These are phyloP conservation scores for Rhinolophus sinicus DNA, from an alignment of 2,113 vertebrate genomes.

Conservation along the genomic window DNA sequence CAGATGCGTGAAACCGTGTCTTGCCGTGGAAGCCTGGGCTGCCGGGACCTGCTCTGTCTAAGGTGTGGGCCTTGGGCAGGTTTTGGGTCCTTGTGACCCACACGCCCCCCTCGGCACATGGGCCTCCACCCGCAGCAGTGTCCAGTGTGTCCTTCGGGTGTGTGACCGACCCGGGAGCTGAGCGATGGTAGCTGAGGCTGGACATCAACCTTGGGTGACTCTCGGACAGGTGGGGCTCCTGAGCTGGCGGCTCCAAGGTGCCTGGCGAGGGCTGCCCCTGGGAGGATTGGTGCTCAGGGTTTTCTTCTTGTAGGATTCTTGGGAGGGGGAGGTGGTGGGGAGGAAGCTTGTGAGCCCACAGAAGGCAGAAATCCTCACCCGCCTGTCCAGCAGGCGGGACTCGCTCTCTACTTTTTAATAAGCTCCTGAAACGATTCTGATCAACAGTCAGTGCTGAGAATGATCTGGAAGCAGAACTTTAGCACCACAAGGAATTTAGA, in stretches of 20 bases:
- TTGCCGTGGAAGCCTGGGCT: background rate
- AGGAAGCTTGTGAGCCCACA: background rate
- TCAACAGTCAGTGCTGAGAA: background rate
- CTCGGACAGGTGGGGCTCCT: background rate
- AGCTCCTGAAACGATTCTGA: background rate
- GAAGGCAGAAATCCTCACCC: background rate
- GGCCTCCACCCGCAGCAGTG: background rate
- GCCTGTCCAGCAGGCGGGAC: background rate
- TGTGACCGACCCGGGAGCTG: background rate
- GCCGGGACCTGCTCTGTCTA: background rate
- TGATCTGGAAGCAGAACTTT: background rate
- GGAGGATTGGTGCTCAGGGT: too few species aligned
- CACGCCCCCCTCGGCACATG: fast-evolving
- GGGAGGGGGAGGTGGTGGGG: background rate
- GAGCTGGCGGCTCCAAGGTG: background rate
- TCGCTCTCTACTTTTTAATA: too few species aligned
- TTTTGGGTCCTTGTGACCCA: background rate
- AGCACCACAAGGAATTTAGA: background rate
- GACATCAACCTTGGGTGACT: background rate
- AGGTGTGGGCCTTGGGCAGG: background rate
- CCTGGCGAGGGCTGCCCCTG: background rate
- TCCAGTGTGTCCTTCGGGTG: background rate
- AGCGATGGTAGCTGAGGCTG: background rate
- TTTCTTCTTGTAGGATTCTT: background rate
- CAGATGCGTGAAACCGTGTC: fast-evolving